phyloP scores from a whole-genome alignment of 2,888 invertebrate species.

The Drosophila vallismaia region DNA sequence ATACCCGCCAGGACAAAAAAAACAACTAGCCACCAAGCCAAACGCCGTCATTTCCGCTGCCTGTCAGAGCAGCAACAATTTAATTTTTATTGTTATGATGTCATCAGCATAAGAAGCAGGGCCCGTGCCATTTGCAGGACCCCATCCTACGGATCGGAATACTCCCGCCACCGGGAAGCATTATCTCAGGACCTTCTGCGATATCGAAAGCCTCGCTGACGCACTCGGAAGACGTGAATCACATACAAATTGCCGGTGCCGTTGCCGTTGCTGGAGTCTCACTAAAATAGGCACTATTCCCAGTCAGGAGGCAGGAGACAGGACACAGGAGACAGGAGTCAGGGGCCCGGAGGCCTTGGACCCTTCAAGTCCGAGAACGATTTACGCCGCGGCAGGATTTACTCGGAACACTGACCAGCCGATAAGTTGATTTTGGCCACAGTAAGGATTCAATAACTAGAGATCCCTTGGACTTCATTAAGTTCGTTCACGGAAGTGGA shows the following conservation, averaged over 20 bases:
- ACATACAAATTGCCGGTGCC: slow-evolving; percentile 44
- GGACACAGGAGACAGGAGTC: neutral
- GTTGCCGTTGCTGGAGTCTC: neutral
- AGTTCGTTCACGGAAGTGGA: too few relatives aligned
- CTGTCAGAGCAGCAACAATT: slow-evolving; percentile 52
- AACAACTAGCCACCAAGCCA: slow-evolving; percentile 36
- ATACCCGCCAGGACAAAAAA: slow-evolving; percentile 3
- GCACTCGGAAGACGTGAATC: slow-evolving; percentile 44
- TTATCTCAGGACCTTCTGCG: neutral
- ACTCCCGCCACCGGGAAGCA: neutral
- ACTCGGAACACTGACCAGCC: slow-evolving; percentile 26
- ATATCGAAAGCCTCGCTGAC: slow-evolving; percentile 23
- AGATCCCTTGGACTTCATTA: too few relatives aligned
- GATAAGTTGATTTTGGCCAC: slow-evolving; percentile 5
- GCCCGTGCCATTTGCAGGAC: slow-evolving; percentile 32
- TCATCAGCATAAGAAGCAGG: slow-evolving; percentile 56
- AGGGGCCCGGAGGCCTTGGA: slow-evolving; percentile 8
- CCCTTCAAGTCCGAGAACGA: slow-evolving; percentile 20
- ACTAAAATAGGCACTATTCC: slow-evolving; percentile 32
- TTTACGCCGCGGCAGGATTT: slow-evolving; percentile 38
- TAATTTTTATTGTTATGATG: slow-evolving; percentile 63
- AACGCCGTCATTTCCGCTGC: slow-evolving; percentile 50
- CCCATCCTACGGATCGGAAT: neutral
- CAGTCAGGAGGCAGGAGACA: neutral
- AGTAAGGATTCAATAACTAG: neutral